phyloP scores from a whole-genome alignment of 1,140 invertebrate species.

The Brachionus angularis region DNA sequence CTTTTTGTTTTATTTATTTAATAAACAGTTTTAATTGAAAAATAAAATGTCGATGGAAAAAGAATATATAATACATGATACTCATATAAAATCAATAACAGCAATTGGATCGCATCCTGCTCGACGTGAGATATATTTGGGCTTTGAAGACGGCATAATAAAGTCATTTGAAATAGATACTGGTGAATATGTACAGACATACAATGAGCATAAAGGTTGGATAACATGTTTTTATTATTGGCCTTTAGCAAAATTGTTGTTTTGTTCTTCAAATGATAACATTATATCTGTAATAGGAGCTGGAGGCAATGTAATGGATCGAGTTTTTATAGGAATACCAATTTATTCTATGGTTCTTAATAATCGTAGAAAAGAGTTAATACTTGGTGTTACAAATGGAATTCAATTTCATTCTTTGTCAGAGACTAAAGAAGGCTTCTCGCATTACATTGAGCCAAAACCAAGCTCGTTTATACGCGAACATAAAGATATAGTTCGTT shows the following conservation, averaged over 20 bases:
- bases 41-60: slow-evolving; percentile 57
- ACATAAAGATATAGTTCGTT: slow-evolving; percentile 56
- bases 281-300: slow-evolving; percentile 23
- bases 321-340: slow-evolving; percentile 49
- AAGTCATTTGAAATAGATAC: slow-evolving; percentile 38
- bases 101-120: slow-evolving; percentile 55
- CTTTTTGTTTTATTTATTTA: too few species aligned
- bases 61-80: slow-evolving; percentile 52
- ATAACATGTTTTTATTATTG: slow-evolving; percentile 37
- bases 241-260: slow-evolving; percentile 10
- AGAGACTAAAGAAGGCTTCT: neutral
- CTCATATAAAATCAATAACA: slow-evolving; percentile 54
- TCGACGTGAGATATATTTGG: slow-evolving; percentile 55
- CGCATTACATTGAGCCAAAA: slow-evolving; percentile 37
- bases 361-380: neutral
- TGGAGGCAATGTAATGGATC: slow-evolving; percentile 35
- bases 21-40: neutral
- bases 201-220: slow-evolving; percentile 35
- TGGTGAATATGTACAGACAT: slow-evolving; percentile 3
- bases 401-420: slow-evolving; percentile 34
- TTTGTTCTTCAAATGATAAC: slow-evolving; percentile 29
- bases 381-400: neutral
- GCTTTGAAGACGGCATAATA: slow-evolving; percentile 53
- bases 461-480: slow-evolving; percentile 49
- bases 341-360: slow-evolving; percentile 57